Base-by-base conservation (phyloP, 2,888 invertebrate genomes). In the Protodeltote pygarga region DNA sequence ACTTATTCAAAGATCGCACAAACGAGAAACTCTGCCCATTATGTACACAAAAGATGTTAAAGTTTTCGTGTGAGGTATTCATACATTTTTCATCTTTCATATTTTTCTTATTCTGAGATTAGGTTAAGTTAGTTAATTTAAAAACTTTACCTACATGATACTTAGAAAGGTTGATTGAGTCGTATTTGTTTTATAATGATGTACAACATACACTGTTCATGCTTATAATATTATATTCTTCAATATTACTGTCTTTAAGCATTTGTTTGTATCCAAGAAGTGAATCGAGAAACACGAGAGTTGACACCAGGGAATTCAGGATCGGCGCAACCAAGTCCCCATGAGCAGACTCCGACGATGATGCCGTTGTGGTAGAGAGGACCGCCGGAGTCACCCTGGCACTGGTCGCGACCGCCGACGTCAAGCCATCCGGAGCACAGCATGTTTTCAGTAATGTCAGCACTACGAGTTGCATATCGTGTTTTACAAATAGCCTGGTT, bases 391-490 rank as follows among this genome's bases (percentile, higher is more conserved):
- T 80, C 80, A 1, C 73, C 71, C 47, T 65, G 66, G 53, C 81
- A 81, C 52, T 75, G 77, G 58, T 71, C 78, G 6, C 75, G 75
- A 33, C 79, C 79, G 4, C 76, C 77, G 2, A 75, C 65, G 19
- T 71, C 66, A 13, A 79, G 54, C 66, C 65, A 66, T n/a, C 81
- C 81, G 2, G 80, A 71, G 34, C 82, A 82, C 63, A 83, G 9
- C 79, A 79, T 79, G 49, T 76, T 79, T 11, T 66, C 66, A 21
- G 73, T 71, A 4, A 81, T 38, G 2, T 38, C 29, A 1, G 3
- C 3, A 0, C 66, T 51, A 1, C 48, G 15, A 0, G 27, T 19
- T 0, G 59, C 48, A 35, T 79, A 83, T 3, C 79, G 76, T 0
- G 29, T 9, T 6, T 37, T 57, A 45, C 83, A 83, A 0, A 40